Conservation (phyloP, 2,113 vertebrate species). For the Tetrax tetrax region DNA sequence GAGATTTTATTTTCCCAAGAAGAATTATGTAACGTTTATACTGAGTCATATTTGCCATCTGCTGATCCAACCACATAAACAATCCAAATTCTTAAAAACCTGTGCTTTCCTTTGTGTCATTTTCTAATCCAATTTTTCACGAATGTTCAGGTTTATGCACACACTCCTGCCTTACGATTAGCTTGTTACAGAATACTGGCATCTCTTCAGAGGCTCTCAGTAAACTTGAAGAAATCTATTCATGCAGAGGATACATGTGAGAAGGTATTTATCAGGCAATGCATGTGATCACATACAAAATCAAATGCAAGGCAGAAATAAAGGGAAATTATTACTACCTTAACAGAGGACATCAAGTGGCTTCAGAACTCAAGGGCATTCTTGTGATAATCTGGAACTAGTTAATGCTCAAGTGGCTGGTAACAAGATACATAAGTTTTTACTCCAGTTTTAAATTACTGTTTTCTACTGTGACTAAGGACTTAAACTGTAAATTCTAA, state of each 20-base stretch:
- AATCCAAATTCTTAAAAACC: slow-evolving; percentile 45
- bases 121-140: background rate
- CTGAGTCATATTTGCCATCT: slow-evolving; percentile 69
- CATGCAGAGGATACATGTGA: background rate
- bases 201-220: background rate
- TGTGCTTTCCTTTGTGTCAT: background rate
- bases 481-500: background rate
- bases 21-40: slow-evolving; percentile 53
- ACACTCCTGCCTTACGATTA: background rate
- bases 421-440: background rate
- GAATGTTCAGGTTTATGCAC: background rate
- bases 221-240: background rate
- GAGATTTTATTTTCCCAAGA: slow-evolving; percentile 58
- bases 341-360: background rate
- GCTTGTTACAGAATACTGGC: background rate
- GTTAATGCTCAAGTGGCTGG: background rate
- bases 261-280: background rate
- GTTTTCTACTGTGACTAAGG: background rate
- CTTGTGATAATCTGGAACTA: background rate
- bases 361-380: background rate
- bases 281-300: background rate
- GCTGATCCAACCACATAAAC: slow-evolving; percentile 50
- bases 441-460: background rate
- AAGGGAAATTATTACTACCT: background rate
- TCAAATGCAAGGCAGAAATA: background rate